Conservation (phyloP, 2,797 vertebrate species). For the Loriculus beryllinus region DNA sequence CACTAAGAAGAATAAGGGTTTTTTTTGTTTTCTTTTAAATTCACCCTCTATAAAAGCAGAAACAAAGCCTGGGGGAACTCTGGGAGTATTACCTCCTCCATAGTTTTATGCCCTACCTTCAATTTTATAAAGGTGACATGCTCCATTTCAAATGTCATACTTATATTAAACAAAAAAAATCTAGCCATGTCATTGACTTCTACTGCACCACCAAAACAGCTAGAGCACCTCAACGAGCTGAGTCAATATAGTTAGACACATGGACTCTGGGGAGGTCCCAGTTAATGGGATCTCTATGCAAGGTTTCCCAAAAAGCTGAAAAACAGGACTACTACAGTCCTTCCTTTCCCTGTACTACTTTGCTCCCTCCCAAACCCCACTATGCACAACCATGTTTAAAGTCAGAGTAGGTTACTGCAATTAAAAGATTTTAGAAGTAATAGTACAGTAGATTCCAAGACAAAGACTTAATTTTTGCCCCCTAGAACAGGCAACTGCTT, state of each 20-base stretch:
- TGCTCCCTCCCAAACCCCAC: not conserved
- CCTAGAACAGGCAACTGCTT: conserved; percentile 33
- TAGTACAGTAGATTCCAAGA: not conserved
- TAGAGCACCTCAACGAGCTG: not conserved
- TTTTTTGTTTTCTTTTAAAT: not conserved
- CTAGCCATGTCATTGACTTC: not conserved
- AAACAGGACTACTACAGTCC: not conserved
- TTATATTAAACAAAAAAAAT: not conserved
- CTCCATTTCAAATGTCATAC: not conserved
- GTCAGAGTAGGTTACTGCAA: not conserved
- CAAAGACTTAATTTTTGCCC: not conserved
- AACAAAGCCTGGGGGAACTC: not conserved
- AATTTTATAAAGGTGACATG: not conserved
- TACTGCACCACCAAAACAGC: not conserved
- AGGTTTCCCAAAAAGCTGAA: not conserved
- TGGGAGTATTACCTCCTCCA: not conserved
- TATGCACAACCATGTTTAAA: not conserved
- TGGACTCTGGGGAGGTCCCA: not conserved
- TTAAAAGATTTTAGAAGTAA: not conserved
- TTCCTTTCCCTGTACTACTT: not conserved
- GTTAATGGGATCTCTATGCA: not conserved
- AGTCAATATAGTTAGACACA: not conserved
- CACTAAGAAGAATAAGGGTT: not conserved
- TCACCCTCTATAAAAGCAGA: fast-evolving
- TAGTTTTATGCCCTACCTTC: fast-evolving